phyloP scores from a whole-genome alignment of 1,140 invertebrate species.

The Orius insidiosus region DNA sequence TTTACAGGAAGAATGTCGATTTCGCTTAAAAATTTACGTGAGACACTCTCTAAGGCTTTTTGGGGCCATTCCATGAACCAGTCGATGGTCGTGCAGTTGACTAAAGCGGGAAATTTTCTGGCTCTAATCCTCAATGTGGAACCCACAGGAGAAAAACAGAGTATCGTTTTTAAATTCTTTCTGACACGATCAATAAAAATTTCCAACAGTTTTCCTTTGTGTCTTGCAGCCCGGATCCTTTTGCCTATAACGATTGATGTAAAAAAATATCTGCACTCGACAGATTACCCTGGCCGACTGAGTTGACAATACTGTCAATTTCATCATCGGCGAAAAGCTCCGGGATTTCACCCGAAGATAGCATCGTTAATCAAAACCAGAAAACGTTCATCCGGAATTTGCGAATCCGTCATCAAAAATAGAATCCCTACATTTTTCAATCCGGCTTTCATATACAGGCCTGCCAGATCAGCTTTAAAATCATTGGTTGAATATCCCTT shows the following conservation, averaged over 20 bases:
- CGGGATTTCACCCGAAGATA: constrained; percentile 85
- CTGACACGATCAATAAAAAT: constrained; percentile 81
- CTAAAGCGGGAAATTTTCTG: constrained; percentile 84
- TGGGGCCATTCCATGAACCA: constrained; percentile 96
- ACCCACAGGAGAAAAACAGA: constrained; percentile 87
- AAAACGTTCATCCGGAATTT: constrained; percentile 78
- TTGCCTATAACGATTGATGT: constrained; percentile 32
- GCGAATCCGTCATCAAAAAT: constrained; percentile 87
- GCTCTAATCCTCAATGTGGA: constrained; percentile 64
- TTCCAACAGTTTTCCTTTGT: constrained; percentile 88
- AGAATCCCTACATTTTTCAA: constrained; percentile 72
- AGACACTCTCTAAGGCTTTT: constrained; percentile 78
- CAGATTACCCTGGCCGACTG: constrained; percentile 55
- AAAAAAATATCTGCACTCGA: neutral
- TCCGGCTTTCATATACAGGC: constrained; percentile 73
- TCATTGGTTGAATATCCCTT: constrained; percentile 77
- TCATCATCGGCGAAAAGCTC: constrained; percentile 84
- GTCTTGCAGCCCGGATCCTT: constrained; percentile 61
- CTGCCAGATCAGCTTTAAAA: constrained; percentile 62
- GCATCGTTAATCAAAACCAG: constrained; percentile 86
- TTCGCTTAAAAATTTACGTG: constrained; percentile 61
- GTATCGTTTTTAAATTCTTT: constrained; percentile 51
- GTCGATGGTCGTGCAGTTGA: constrained; percentile 82
- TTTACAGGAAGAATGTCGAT: constrained; percentile 47
- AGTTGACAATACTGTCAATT: constrained; percentile 68